A percentile compares a stretch with the other conserved stretches of the same genome.
Conservation (phyloP, 2,113 vertebrate species). For the Hemicordylus capensis region DNA sequence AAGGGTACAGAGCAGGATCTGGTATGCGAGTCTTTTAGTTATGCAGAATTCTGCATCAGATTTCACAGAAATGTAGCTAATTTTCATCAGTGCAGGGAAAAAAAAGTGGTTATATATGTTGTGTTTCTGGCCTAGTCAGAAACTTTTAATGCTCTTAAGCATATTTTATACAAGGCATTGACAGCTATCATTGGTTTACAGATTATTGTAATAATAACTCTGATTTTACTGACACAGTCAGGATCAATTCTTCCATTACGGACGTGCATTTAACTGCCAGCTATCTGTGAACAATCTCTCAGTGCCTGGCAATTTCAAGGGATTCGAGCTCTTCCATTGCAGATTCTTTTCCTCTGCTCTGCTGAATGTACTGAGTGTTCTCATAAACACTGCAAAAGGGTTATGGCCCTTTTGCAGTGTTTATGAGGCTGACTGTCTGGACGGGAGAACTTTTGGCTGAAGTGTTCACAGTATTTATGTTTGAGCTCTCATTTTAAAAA, state of each 20-base stretch:
- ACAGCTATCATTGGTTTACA: background rate
- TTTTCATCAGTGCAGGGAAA: background rate
- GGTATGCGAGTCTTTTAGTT: background rate
- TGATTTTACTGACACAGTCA: accelerated
- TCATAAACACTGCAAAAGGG: no score
- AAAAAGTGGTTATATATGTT: background rate
- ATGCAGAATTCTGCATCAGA: background rate
- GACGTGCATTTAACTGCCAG: background rate
- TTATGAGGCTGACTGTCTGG: background rate
- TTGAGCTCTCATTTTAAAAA: constrained; percentile 50
- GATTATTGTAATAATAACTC: background rate
- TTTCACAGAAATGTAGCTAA: background rate
- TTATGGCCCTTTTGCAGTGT: accelerated
- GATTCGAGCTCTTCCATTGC: background rate
- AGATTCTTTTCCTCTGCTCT: background rate
- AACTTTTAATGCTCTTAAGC: background rate
- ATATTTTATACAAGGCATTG: background rate
- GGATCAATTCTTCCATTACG: background rate
- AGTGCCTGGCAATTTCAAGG: accelerated
- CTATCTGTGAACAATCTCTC: background rate
- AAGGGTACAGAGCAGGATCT: no score
- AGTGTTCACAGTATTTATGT: constrained; percentile 32
- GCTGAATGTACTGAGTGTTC: accelerated
- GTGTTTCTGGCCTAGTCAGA: background rate
- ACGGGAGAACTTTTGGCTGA: background rate